phyloP scores from a whole-genome alignment of 2,797 vertebrate genomes.

The Gambusia yucatana region DNA sequence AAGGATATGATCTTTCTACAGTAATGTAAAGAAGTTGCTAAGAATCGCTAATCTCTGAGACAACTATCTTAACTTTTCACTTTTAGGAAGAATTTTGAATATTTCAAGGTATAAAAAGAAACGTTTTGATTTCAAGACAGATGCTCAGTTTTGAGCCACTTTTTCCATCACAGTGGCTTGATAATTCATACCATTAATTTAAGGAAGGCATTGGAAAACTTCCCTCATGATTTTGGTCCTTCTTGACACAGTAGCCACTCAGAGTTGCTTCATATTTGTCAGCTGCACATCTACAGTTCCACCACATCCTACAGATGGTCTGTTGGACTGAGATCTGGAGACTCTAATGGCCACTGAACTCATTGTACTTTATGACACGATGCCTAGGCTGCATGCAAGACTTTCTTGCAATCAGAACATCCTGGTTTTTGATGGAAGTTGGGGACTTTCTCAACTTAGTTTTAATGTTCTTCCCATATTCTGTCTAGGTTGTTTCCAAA shows the following conservation, averaged over 20 bases:
- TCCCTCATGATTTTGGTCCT: not conserved
- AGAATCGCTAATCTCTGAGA: not conserved
- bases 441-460: not conserved
- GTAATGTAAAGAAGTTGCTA: not conserved
- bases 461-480: not conserved
- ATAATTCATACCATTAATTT: not conserved
- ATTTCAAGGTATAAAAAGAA: not conserved
- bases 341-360: not conserved
- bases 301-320: slow-evolving; percentile 25
- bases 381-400: not conserved
- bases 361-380: not conserved
- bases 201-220: not conserved
- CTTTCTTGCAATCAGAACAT: not conserved
- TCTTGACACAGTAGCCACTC: not conserved
- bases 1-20: not conserved
- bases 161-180: not conserved
- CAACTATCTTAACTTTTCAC: not conserved
- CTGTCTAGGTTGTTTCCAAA: not conserved
- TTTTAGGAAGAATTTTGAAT: not conserved
- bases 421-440: not conserved
- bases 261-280: slow-evolving; percentile 52
- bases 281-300: slow-evolving; percentile 55
- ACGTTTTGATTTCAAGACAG: not conserved
- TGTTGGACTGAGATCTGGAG: slow-evolving; percentile 8
- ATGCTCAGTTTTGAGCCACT: not conserved